Base-by-base conservation (phyloP, 2,113 vertebrate genomes). In the Grus americana region DNA sequence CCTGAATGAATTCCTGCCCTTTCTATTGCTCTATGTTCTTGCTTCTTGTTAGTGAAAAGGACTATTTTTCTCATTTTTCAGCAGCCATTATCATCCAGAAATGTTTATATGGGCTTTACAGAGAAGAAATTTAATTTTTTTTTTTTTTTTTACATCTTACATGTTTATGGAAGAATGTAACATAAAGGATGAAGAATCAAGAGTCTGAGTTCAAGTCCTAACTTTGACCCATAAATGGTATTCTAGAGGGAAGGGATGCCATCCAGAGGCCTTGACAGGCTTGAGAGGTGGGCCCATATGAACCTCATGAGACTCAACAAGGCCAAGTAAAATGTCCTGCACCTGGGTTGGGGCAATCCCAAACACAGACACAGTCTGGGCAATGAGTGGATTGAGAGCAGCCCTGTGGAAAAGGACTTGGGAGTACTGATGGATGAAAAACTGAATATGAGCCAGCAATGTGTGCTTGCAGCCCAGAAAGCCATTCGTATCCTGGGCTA, bases 261-360 rank as follows among this genome's bases (percentile, higher is more conserved):
- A 50, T 42, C 20, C 20, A 58, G 52, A 57, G n/a, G 15, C 27
- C 27, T 55, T 36, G 58, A 84, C 34, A 73, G 21, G 9, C 29
- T 75, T 2, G 23, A 23, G 15, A 29, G 2, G 4, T 20, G 49
- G 7, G 12, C 10, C 16, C 3, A 0, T 12, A 32, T 11, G 15
- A 55, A 79, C 9, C 11, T 62, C 27, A 78, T 23, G 11, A 76
- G 23, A 57, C 38, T 38, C 27, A 65, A 54, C 29, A n/a, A 34
- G 36, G 23, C 23, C 36, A 52, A 54, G 13, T 21, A 30, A 30
- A 54, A 18, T 23, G 24, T 23, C 8, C 49, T 30, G 32, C 30
- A 23, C 18, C 1, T 36, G 38, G 6, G 8, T 22, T 1, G 9
- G 14, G 23, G 38, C 40, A 46, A 46, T 24, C 40, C 12, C 14